Evolutionary conservation across 2,797 vertebrate genomes (phyloP).

Genomic region (Pantherophis alleghaniensis): DNA sequence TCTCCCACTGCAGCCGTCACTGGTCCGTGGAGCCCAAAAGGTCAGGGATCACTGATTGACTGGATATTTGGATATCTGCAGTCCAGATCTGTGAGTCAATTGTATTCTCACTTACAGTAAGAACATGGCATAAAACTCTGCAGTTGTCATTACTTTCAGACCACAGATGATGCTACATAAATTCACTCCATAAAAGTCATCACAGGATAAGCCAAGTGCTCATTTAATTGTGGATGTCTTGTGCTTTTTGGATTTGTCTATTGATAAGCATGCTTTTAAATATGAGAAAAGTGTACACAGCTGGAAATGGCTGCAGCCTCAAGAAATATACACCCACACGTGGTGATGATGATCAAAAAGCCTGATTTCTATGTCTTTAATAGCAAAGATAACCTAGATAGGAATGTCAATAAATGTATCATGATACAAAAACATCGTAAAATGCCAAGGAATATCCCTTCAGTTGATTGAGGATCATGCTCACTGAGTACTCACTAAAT

Average conservation of each 20-base stretch:
- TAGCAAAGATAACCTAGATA: background rate
- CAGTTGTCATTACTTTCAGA: background rate
- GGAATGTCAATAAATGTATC: background rate
- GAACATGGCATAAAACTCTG: background rate
- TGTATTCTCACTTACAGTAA: background rate
- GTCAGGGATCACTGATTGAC: background rate
- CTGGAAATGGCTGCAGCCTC: background rate
- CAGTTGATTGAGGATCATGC: background rate
- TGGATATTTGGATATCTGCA: background rate
- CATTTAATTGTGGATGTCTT: background rate
- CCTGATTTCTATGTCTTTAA: background rate
- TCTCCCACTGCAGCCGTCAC: accelerated
- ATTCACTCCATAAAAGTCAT: background rate
- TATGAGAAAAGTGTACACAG: background rate
- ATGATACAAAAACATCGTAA: background rate
- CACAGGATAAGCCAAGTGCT: background rate
- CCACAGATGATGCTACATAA: background rate
- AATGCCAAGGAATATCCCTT: background rate
- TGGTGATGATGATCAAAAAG: background rate
- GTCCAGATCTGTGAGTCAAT: background rate
- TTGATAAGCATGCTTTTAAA: background rate
- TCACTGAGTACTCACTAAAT: background rate
- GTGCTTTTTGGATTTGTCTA: background rate
- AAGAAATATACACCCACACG: background rate
- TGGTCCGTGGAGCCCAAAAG: background rate